These are phyloP conservation scores for Stenoptilia bipunctidactyla DNA, from an alignment of 2,888 invertebrate genomes.

Conservation along the genomic window DNA sequence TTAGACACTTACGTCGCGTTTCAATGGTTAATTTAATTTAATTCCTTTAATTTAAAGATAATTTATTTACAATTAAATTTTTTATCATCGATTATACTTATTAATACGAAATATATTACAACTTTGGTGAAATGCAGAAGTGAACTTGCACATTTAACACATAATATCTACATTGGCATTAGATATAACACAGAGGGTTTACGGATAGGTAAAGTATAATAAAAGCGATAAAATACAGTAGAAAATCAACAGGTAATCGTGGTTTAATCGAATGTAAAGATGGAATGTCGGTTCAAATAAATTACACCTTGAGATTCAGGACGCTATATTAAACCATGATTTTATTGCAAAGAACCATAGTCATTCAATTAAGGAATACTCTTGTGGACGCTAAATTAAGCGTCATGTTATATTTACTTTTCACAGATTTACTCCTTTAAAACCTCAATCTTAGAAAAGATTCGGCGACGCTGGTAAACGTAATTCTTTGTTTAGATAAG, in stretches of 20 bases:
- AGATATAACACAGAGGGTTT: conserved; percentile 13
- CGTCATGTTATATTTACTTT: no score
- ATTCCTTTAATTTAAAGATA: conserved; percentile 49
- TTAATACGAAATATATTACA: conserved; percentile 68
- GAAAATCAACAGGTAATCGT: conserved; percentile 10
- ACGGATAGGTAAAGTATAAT: background rate
- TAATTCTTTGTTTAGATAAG: no score
- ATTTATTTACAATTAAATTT: conserved; percentile 67
- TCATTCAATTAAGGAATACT: background rate
- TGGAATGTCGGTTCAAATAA: conserved; percentile 25
- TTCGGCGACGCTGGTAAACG: no score
- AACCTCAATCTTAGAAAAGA: no score
- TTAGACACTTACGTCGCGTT: conserved; percentile 60
- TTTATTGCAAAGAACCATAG: background rate
- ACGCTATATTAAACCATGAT: background rate
- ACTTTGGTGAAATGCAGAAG: conserved; percentile 68
- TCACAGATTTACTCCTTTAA: no score
- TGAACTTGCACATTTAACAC: conserved; percentile 54
- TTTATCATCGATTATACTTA: conserved; percentile 63
- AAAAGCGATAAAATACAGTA: conserved; percentile 13
- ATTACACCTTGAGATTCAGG: background rate
- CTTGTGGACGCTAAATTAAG: no score
- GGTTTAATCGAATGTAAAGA: conserved; percentile 9
- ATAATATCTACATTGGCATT: conserved; percentile 43
- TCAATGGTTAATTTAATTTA: conserved; percentile 54